Percentiles rank a stretch among this genome's conserved stretches.
Conservation (phyloP, 2,113 vertebrate species). For the Microcebus ravelobensis region DNA sequence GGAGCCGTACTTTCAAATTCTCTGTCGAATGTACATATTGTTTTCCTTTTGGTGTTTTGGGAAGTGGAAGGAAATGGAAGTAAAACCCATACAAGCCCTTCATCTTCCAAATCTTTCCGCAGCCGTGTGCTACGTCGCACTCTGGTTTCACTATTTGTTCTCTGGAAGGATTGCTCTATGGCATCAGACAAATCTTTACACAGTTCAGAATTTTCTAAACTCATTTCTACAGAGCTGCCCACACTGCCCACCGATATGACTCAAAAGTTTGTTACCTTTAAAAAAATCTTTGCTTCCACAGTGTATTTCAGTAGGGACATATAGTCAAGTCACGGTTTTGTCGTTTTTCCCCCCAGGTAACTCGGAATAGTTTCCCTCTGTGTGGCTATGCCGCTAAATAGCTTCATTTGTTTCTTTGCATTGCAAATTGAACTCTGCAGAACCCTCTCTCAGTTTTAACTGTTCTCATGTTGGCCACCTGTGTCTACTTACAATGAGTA, state of each 20-base stretch:
- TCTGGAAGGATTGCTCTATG: slow-evolving; percentile 61
- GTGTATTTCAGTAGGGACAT: background rate
- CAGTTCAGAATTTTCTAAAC: background rate
- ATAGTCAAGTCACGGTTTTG: background rate
- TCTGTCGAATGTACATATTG: background rate
- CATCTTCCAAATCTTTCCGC: background rate
- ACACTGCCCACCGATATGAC: background rate
- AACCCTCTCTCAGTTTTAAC: background rate
- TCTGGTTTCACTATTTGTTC: background rate
- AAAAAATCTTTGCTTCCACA: background rate
- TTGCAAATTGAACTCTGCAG: background rate
- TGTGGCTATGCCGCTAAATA: background rate
- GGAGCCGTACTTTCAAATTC: background rate
- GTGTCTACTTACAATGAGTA: background rate
- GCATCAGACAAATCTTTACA: slow-evolving; percentile 53
- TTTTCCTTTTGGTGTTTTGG: slow-evolving; percentile 66
- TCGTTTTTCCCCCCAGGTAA: background rate
- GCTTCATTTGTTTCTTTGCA: background rate
- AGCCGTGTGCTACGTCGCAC: slow-evolving; percentile 87
- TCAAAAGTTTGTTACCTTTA: background rate
- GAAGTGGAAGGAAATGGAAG: slow-evolving; percentile 26
- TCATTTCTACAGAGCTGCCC: background rate
- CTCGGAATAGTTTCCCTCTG: background rate
- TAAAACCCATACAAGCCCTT: slow-evolving; percentile 82
- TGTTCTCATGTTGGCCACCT: background rate